A percentile compares a stretch with the other conserved stretches of the same genome.
Evolutionary conservation across 2,113 vertebrate genomes (phyloP).

Genomic region (Antennarius striatus): DNA sequence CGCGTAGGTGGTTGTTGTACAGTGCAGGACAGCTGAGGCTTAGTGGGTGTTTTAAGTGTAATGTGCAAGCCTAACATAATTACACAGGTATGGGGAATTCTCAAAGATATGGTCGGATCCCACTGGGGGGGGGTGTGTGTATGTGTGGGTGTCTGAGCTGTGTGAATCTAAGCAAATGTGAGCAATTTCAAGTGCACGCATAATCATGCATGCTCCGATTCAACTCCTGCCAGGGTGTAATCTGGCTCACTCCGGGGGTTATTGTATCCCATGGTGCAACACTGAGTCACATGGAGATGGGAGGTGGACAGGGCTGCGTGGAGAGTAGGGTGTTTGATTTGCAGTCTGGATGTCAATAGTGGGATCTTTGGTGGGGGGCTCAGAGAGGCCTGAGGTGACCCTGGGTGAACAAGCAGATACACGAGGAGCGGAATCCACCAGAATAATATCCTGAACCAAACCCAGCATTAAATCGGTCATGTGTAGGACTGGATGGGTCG

Average conservation of each 20-base stretch:
- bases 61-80: conserved; percentile 62
- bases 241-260: conserved; percentile 41
- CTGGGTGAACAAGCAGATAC: too few relatives aligned
- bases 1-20: conserved; percentile 59
- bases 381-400: too few relatives aligned
- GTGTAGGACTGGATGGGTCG: too few relatives aligned
- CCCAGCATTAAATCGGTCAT: too few relatives aligned
- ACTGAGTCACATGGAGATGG: conserved; percentile 48
- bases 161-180: background rate
- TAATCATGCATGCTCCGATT: conserved; percentile 57
- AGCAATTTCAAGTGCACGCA: conserved; percentile 22
- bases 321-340: too few relatives aligned
- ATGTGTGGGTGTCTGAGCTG: conserved; percentile 33
- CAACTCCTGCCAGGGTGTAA: conserved; percentile 56
- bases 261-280: conserved; percentile 52
- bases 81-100: conserved; percentile 60
- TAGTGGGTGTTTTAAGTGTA: conserved; percentile 64
- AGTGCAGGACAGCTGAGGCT: conserved; percentile 63
- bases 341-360: too few relatives aligned
- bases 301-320: conserved; percentile 6
- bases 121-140: conserved; percentile 27
- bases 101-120: conserved; percentile 44
- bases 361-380: too few relatives aligned
- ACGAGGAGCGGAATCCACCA: too few relatives aligned
- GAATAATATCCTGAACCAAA: too few relatives aligned